Evolutionary conservation across 2,113 vertebrate genomes (phyloP).

Genomic region (Pelecanus crispus): DNA sequence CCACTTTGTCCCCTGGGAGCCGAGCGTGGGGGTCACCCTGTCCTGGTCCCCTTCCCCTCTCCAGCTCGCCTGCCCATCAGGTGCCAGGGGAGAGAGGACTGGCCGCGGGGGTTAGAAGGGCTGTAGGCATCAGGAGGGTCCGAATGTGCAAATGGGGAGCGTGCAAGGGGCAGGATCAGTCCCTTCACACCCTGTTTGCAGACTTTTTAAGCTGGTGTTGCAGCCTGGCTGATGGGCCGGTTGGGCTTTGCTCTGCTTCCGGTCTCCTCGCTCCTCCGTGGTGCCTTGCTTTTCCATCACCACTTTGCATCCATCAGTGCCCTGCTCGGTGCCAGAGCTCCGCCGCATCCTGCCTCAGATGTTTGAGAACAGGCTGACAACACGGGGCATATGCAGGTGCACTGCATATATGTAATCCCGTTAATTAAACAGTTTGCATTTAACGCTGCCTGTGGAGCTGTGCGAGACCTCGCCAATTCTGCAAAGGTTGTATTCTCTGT

Average conservation of each 20-base stretch:
- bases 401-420: not conserved
- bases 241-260: not conserved
- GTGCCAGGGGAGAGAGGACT: not conserved
- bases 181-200: not conserved
- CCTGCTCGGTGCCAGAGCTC: not conserved
- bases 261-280: rapidly evolving
- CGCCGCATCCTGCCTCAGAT: not conserved
- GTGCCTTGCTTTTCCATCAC: not conserved
- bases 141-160: not conserved
- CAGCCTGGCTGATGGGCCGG: not conserved
- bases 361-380: not conserved
- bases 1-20: not conserved
- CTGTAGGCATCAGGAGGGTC: not conserved
- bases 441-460: not conserved
- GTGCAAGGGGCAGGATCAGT: not conserved
- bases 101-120: rapidly evolving
- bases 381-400: not conserved
- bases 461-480: not conserved
- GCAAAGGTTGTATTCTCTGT: not conserved
- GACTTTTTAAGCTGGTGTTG: not conserved
- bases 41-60: not conserved
- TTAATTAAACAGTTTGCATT: slow-evolving; percentile 17
- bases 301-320: not conserved
- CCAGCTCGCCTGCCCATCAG: rapidly evolving
- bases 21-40: rapidly evolving